A percentile compares a stretch with the other conserved stretches of the same genome.
Evolutionary conservation across 2,113 vertebrate genomes (phyloP).

Genomic region (Albula glossodonta): DNA sequence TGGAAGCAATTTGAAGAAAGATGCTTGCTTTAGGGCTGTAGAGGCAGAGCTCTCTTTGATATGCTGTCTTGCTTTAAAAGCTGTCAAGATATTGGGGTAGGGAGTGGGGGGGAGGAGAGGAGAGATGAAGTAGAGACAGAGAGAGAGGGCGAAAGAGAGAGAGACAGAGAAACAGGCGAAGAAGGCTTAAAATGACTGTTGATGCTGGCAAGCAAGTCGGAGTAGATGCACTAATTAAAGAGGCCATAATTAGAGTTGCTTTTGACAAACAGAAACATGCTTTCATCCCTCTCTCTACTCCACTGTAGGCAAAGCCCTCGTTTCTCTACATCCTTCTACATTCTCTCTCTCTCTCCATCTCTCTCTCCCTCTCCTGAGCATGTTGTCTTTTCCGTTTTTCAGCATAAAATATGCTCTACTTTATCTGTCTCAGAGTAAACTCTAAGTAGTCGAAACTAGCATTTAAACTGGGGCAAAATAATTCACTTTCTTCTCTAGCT

Average conservation of each 20-base stretch:
- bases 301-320: neutral
- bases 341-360: neutral
- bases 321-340: neutral
- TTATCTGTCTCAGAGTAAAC: slow-evolving; percentile 29
- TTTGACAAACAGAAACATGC: slow-evolving; percentile 57
- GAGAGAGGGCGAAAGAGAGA: slow-evolving; percentile 19
- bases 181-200: slow-evolving; percentile 56
- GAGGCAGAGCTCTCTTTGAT: slow-evolving; percentile 56
- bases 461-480: slow-evolving; percentile 18
- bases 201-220: slow-evolving; percentile 58
- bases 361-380: neutral
- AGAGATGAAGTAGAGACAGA: slow-evolving; percentile 37
- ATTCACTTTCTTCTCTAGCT: neutral
- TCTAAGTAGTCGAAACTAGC: slow-evolving; percentile 10
- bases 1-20: slow-evolving; percentile 62
- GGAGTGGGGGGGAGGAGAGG: neutral
- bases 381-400: slow-evolving; percentile 12
- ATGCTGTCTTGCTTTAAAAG: slow-evolving; percentile 57
- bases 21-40: slow-evolving; percentile 61
- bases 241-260: slow-evolving; percentile 66
- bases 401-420: slow-evolving; percentile 31
- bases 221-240: slow-evolving; percentile 66
- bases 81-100: slow-evolving; percentile 56
- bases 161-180: neutral
- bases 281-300: slow-evolving; percentile 33